phyloP scores from a whole-genome alignment of 1,140 invertebrate species.

The Cepaea nemoralis region DNA sequence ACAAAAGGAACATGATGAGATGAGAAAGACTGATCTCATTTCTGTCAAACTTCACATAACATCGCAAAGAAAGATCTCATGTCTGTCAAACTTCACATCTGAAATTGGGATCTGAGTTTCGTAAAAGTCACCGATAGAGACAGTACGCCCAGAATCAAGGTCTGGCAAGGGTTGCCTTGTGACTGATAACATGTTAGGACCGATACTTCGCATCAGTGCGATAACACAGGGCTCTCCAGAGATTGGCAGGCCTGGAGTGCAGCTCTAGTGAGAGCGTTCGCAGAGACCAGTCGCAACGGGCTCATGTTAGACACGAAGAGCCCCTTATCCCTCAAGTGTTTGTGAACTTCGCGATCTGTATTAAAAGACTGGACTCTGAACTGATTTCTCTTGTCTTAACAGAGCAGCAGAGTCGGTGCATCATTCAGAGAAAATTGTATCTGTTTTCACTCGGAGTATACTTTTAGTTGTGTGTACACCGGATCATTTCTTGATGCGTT shows the following conservation, averaged over 20 bases:
- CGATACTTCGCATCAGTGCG: constrained; percentile 3
- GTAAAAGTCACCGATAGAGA: background rate
- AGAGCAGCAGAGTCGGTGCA: background rate
- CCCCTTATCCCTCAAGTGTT: constrained; percentile 1
- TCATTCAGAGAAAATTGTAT: too few species aligned
- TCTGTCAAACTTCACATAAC: too few species aligned
- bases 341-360: background rate
- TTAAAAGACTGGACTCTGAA: background rate
- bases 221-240: constrained; percentile 4
- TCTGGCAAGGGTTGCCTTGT: background rate
- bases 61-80: too few species aligned
- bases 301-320: background rate
- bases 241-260: background rate
- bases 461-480: too few species aligned
- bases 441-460: too few species aligned
- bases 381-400: background rate
- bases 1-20: too few species aligned
- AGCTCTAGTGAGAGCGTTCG: background rate
- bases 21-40: background rate
- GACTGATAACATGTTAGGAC: constrained; percentile 6
- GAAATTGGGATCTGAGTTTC: background rate
- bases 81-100: too few species aligned
- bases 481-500: too few species aligned
- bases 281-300: background rate
- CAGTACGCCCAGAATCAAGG: background rate